phyloP scores from a whole-genome alignment of 2,797 vertebrate genomes.

The Corythornis leucogaster region DNA sequence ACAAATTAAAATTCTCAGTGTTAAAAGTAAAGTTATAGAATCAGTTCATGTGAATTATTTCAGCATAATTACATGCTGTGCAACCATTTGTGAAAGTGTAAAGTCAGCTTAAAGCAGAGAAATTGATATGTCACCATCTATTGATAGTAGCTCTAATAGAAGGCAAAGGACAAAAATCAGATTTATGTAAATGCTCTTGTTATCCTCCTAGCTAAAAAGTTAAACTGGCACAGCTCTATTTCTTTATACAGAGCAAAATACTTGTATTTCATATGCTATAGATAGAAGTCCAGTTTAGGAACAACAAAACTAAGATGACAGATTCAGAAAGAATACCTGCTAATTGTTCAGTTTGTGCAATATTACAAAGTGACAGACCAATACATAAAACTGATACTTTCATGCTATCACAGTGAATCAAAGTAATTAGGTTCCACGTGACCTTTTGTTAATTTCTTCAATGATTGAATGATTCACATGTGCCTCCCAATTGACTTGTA shows the following conservation, averaged over 20 bases:
- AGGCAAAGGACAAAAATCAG: constrained; percentile 44
- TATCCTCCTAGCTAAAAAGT: not conserved
- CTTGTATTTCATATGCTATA: not conserved
- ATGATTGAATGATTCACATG: not conserved
- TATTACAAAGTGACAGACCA: not conserved
- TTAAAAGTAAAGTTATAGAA: constrained; percentile 14
- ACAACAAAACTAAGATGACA: not conserved
- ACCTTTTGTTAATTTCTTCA: not conserved
- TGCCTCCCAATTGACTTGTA: not conserved
- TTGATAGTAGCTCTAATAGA: constrained; percentile 39
- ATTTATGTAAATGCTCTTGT: constrained; percentile 26
- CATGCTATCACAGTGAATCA: not conserved
- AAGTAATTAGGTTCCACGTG: not conserved
- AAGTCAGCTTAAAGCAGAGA: constrained; percentile 70
- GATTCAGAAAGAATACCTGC: not conserved
- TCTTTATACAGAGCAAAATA: not conserved
- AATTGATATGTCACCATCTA: constrained; percentile 70
- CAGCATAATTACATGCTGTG: constrained; percentile 69
- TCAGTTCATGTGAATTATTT: constrained; percentile 40
- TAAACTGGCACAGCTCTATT: not conserved
- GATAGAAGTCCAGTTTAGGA: not conserved
- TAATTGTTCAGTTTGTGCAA: not conserved
- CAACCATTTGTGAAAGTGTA: constrained; percentile 75
- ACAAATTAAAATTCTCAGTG: constrained; percentile 18
- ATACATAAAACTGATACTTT: not conserved